These are phyloP conservation scores for Gymnogyps californianus DNA, from an alignment of 2,113 vertebrate genomes.

Conservation along the genomic window DNA sequence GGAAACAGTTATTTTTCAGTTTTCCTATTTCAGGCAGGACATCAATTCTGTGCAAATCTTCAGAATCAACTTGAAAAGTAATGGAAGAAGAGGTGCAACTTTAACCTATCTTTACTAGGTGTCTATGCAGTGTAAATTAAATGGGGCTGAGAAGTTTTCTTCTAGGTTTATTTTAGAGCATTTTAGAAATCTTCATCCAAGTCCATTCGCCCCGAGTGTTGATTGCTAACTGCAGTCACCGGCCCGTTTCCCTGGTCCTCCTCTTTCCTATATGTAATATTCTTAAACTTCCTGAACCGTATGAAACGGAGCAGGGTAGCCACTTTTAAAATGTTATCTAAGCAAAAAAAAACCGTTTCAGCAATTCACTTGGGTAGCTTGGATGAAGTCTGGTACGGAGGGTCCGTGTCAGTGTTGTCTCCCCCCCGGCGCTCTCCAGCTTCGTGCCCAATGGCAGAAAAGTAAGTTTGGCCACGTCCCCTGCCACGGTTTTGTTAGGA, in stretches of 20 bases:
- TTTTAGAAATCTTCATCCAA: not conserved
- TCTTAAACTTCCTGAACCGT: not conserved
- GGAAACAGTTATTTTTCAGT: accelerated
- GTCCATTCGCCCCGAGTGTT: accelerated
- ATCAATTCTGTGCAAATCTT: accelerated
- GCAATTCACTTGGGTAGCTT: not conserved
- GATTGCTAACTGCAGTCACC: accelerated
- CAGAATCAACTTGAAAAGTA: not conserved
- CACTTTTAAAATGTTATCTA: accelerated
- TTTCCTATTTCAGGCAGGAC: not conserved
- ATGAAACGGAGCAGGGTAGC: not conserved
- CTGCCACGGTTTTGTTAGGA: accelerated
- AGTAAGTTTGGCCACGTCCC: accelerated
- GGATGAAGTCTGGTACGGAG: accelerated
- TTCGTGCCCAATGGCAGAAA: accelerated
- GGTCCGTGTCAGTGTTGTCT: accelerated
- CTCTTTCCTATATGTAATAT: accelerated
- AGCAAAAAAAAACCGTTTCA: not conserved
- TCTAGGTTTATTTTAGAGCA: accelerated
- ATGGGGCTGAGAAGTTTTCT: too few relatives aligned
- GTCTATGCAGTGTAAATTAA: accelerated
- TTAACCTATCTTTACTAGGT: not conserved
- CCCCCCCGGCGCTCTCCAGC: not conserved
- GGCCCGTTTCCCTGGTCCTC: accelerated
- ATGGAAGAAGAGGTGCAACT: too few relatives aligned